A percentile compares a stretch with the other conserved stretches of the same genome.
These are phyloP conservation scores for Bombus cullumanus DNA, from an alignment of 1,140 invertebrate genomes.

Conservation along the genomic window DNA sequence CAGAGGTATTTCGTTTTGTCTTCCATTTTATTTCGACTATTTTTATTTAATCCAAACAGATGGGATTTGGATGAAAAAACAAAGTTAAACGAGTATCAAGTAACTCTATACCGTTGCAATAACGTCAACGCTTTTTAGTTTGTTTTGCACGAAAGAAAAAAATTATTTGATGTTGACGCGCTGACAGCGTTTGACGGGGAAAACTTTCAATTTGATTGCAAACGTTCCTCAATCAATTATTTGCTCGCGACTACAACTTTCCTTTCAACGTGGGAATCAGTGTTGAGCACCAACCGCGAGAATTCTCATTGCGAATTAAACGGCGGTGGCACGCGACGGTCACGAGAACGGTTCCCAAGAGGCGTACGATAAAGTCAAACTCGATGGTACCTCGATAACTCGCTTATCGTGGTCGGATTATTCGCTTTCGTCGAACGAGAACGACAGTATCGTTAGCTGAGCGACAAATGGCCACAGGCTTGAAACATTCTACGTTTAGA, in stretches of 20 bases:
- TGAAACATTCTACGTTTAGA: neutral
- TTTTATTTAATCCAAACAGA: neutral
- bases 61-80: no score
- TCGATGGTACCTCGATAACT: constrained; percentile 50
- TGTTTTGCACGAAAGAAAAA: neutral
- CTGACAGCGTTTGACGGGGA: neutral
- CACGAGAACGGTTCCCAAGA: constrained; percentile 34
- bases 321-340: constrained; percentile 29
- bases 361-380: constrained; percentile 47
- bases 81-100: no score
- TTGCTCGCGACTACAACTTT: neutral
- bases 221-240: neutral
- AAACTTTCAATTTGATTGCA: neutral
- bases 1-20: neutral
- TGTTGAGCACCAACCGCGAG: neutral
- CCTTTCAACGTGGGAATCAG: constrained; percentile 14
- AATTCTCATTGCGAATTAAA: constrained; percentile 45
- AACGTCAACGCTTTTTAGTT: no score
- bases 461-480: constrained; percentile 39
- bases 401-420: constrained; percentile 54
- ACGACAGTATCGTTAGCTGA: constrained; percentile 27
- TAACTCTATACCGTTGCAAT: no score
- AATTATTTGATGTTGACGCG: neutral
- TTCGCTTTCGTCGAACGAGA: constrained; percentile 41
- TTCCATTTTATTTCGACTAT: neutral